Conservation (phyloP, 2,797 vertebrate genomes). For the Squalus acanthias region DNA sequence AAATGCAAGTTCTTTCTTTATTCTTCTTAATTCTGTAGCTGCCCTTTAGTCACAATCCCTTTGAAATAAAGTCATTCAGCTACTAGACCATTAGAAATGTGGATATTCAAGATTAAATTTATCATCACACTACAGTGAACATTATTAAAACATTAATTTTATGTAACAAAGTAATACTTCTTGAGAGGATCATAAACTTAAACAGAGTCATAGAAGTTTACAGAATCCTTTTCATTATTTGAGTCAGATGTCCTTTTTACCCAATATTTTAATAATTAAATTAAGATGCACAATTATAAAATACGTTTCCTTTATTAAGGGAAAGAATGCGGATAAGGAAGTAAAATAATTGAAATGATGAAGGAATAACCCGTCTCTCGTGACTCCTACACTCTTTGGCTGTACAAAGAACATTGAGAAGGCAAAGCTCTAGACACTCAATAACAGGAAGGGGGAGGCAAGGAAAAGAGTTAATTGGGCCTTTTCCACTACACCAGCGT, state of each 20-base stretch:
- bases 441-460: slow-evolving; percentile 66
- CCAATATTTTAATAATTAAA: neutral
- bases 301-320: neutral
- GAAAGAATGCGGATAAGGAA: neutral
- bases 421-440: slow-evolving; percentile 49
- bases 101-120: neutral
- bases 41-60: neutral
- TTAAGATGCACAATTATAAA: neutral
- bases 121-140: neutral
- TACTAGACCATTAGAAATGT: neutral
- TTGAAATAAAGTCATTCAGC: neutral
- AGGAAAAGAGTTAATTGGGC: slow-evolving; percentile 62
- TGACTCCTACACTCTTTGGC: slow-evolving; percentile 42
- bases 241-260: neutral
- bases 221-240: neutral
- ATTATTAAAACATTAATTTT: neutral
- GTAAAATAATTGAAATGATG: slow-evolving; percentile 15
- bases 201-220: neutral
- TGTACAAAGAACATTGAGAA: slow-evolving; percentile 55
- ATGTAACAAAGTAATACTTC: neutral
- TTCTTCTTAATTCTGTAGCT: neutral
- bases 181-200: neutral
- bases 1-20: neutral
- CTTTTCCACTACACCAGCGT: slow-evolving; percentile 48
- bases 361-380: slow-evolving; percentile 5